These are phyloP conservation scores for Dipus sagitta DNA, from an alignment of 2,797 vertebrate species.

Conservation along the genomic window DNA sequence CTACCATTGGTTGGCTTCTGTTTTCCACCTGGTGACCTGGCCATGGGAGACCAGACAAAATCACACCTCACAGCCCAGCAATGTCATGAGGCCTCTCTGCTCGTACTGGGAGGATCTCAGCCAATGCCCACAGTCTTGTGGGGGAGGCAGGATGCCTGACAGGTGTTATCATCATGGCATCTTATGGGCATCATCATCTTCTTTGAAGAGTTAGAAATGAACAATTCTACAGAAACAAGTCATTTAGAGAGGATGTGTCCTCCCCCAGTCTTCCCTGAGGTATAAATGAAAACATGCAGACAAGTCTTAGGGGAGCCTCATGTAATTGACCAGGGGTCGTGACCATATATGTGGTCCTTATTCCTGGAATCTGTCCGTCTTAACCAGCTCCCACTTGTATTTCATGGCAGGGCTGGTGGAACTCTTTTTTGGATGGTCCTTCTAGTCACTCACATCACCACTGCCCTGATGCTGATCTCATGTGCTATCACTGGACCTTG, in stretches of 20 bases:
- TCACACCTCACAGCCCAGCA: neutral
- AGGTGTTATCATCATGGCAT: slow-evolving; percentile 27
- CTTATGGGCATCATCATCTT: slow-evolving; percentile 48
- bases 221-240: slow-evolving; percentile 55
- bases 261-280: neutral
- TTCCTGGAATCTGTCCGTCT: neutral
- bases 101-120: fast-evolving
- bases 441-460: too few relatives aligned
- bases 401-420: neutral
- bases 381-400: fast-evolving
- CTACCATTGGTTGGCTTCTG: neutral
- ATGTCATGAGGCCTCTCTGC: fast-evolving
- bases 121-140: neutral
- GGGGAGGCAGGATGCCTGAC: neutral
- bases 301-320: neutral
- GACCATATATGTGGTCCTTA: neutral
- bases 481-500: neutral
- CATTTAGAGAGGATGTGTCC: slow-evolving; percentile 69
- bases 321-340: fast-evolving
- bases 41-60: neutral
- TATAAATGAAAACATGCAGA: neutral
- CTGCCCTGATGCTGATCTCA: neutral
- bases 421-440: neutral
- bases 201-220: slow-evolving; percentile 72
- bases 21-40: too few relatives aligned